phyloP scores from a whole-genome alignment of 2,888 invertebrate species.

The Callinectes sapidus region DNA sequence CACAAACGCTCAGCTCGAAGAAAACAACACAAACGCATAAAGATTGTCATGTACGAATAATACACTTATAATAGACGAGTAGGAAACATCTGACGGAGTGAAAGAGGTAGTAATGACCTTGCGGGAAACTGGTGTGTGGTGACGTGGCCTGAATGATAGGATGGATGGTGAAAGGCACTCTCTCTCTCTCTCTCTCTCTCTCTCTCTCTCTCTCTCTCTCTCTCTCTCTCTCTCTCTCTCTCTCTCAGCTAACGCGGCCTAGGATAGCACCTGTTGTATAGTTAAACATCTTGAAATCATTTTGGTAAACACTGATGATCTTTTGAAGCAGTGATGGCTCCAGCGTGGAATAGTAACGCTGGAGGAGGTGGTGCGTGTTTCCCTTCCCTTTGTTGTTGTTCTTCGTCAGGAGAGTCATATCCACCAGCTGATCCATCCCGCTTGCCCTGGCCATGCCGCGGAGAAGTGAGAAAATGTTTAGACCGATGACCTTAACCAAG shows the following conservation, averaged over 20 bases:
- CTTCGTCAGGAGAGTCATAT: not conserved
- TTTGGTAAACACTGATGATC: not conserved
- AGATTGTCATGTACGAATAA: not conserved
- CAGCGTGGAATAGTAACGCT: not conserved
- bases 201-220: not conserved
- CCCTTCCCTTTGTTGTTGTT: constrained; percentile 38
- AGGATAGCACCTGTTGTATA: not conserved
- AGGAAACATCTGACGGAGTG: not conserved
- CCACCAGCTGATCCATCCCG: not conserved
- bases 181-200: too few species aligned
- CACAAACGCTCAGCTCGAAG: not conserved
- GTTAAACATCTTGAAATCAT: constrained; percentile 25
- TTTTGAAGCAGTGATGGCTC: not conserved
- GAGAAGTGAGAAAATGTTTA: not conserved
- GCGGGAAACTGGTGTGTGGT: not conserved
- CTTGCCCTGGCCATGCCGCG: not conserved
- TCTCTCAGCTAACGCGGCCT: not conserved
- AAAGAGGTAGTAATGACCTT: not conserved
- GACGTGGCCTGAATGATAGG: not conserved
- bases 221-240: constrained; percentile 35
- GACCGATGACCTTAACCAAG: not conserved
- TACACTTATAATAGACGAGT: not conserved
- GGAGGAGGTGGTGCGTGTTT: constrained; percentile 16
- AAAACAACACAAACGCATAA: not conserved
- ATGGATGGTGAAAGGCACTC: not conserved